Evolutionary conservation across 2,797 vertebrate species (phyloP).

Genomic region (Parauchenoglanis punctatus): DNA sequence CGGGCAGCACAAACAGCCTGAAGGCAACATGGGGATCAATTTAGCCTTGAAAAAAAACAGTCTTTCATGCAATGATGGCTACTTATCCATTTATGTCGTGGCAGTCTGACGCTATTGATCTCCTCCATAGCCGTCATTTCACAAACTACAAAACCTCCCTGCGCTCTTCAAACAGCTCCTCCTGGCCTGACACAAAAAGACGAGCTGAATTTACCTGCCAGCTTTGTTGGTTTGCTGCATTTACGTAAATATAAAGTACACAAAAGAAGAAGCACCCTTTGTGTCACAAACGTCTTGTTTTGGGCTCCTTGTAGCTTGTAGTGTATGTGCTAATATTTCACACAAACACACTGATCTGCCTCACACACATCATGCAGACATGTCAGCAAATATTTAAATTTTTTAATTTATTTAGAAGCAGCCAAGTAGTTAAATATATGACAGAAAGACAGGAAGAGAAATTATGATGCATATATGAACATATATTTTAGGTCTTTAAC

Average conservation of each 20-base stretch:
- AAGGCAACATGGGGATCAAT: slow-evolving; percentile 86
- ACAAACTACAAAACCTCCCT: slow-evolving; percentile 35
- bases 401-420: background rate
- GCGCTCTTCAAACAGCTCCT: slow-evolving; percentile 39
- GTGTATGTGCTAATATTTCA: background rate
- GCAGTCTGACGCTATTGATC: slow-evolving; percentile 83
- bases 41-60: slow-evolving; percentile 88
- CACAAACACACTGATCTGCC: background rate
- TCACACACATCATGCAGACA: background rate
- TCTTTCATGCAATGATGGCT: slow-evolving; percentile 88
- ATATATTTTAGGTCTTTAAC: background rate
- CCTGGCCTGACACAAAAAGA: slow-evolving; percentile 21
- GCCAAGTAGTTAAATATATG: background rate
- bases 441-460: background rate
- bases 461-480: too few species aligned
- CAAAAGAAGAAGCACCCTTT: slow-evolving; percentile 34
- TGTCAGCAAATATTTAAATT: background rate
- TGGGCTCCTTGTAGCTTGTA: slow-evolving; percentile 2
- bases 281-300: slow-evolving; percentile 14
- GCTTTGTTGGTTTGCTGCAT: slow-evolving; percentile 35
- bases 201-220: slow-evolving; percentile 23
- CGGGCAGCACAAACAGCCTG: slow-evolving; percentile 47
- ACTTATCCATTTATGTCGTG: slow-evolving; percentile 90
- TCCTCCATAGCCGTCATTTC: slow-evolving; percentile 74
- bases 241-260: slow-evolving; percentile 41